phyloP scores from a whole-genome alignment of 2,113 vertebrate species.

The Shinisaurus crocodilurus region DNA sequence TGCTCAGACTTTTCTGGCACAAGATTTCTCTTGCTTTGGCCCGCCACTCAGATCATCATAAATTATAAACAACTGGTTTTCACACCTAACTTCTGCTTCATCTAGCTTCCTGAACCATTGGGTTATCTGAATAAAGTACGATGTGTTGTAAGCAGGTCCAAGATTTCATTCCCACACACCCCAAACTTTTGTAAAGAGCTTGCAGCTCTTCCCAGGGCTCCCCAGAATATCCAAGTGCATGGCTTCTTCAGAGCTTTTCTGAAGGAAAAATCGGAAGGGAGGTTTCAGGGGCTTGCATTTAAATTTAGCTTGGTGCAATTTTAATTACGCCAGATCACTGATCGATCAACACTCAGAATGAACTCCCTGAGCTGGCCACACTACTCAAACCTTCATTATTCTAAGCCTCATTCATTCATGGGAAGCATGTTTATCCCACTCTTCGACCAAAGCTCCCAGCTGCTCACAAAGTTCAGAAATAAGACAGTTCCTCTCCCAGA shows the following conservation, averaged over 20 bases:
- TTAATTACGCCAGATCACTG: background rate
- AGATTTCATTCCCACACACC: background rate
- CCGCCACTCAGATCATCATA: constrained; percentile 91
- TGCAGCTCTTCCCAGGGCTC: background rate
- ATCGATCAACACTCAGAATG: background rate
- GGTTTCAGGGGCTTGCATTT: background rate
- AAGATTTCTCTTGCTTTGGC: constrained; percentile 84
- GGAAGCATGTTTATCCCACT: no score
- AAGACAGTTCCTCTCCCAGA: no score
- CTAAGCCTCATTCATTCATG: no score
- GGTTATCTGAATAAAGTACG: constrained; percentile 61
- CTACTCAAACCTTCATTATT: no score
- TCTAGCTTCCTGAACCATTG: constrained; percentile 71
- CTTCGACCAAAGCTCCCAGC: no score
- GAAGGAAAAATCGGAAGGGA: no score
- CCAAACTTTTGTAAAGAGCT: constrained; percentile 11
- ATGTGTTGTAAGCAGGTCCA: constrained; percentile 9
- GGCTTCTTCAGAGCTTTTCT: background rate
- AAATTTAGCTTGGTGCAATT: background rate
- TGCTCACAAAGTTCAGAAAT: no score
- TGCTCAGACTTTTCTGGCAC: constrained; percentile 69
- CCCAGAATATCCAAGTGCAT: background rate
- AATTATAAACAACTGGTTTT: constrained; percentile 91
- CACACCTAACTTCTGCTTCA: constrained; percentile 84
- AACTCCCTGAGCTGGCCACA: background rate